phyloP scores from a whole-genome alignment of 2,797 vertebrate species.

The Neosalanx taihuensis region DNA sequence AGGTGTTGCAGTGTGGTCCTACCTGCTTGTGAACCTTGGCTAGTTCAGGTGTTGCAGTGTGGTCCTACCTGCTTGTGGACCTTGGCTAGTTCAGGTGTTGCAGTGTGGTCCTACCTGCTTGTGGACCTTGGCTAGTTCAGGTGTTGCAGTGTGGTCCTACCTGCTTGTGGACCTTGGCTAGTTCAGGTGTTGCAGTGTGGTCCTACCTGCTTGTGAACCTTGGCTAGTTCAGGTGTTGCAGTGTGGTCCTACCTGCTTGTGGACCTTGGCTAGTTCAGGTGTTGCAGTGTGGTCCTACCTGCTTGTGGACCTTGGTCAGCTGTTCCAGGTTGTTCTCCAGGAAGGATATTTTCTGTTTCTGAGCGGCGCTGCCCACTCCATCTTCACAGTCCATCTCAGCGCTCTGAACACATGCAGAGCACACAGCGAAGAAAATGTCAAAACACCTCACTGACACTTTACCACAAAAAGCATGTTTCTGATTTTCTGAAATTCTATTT shows the following conservation, averaged over 20 bases:
- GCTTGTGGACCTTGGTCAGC: conserved; percentile 95
- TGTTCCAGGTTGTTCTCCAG: conserved; percentile 95
- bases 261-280: background rate
- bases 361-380: conserved; percentile 81
- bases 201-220: conserved; percentile 84
- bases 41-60: too few species aligned
- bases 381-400: conserved; percentile 88
- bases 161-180: conserved; percentile 92
- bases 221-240: conserved; percentile 50
- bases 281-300: conserved; percentile 7
- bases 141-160: too few species aligned
- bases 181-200: too few species aligned
- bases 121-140: conserved; percentile 83
- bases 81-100: conserved; percentile 62
- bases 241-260: conserved; percentile 64
- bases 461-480: too few species aligned
- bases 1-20: too few species aligned
- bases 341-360: conserved; percentile 95
- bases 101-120: conserved; percentile 63
- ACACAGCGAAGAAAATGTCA: background rate
- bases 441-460: too few species aligned
- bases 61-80: conserved; percentile 81
- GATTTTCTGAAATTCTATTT: too few species aligned
- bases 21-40: conserved; percentile 89
- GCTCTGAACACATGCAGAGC: conserved; percentile 66